Evolutionary conservation across 2,888 invertebrate genomes (phyloP).

Genomic region (Synergus umbraculus): DNA sequence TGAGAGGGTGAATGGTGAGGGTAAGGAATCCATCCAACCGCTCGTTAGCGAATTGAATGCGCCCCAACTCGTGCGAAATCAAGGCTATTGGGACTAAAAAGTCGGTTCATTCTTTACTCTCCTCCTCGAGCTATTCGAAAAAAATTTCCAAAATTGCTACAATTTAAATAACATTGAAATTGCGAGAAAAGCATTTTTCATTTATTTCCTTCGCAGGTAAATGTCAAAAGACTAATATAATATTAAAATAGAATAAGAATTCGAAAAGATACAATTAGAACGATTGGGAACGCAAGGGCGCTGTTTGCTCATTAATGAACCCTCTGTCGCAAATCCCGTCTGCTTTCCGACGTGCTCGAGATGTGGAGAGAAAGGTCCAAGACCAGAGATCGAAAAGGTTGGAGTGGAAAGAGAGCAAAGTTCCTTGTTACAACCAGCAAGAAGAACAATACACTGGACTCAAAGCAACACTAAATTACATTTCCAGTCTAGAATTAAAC

Average conservation of each 20-base stretch:
- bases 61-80: conserved; percentile 59
- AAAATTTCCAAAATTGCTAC: background rate
- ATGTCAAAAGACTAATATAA: background rate
- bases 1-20: conserved; percentile 69
- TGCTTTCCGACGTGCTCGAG: conserved; percentile 60
- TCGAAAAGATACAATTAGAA: background rate
- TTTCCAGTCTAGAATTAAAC: conserved; percentile 65
- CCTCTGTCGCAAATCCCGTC: conserved; percentile 66
- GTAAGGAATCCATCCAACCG: conserved; percentile 67
- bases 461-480: conserved; percentile 71
- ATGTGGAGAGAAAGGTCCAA: conserved; percentile 54
- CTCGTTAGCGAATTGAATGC: conserved; percentile 74
- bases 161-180: background rate
- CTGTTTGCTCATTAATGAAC: conserved; percentile 70
- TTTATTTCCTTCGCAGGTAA: background rate
- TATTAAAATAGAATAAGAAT: background rate
- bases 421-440: conserved; percentile 59
- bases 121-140: background rate
- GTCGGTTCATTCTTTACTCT: conserved; percentile 46
- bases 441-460: conserved; percentile 59
- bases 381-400: conserved; percentile 55
- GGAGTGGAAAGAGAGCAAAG: conserved; percentile 52
- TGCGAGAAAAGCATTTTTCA: background rate
- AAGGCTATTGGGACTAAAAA: conserved; percentile 58
- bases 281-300: conserved; percentile 62